phyloP scores from a whole-genome alignment of 2,888 invertebrate species.

The Cephus pygmeus region DNA sequence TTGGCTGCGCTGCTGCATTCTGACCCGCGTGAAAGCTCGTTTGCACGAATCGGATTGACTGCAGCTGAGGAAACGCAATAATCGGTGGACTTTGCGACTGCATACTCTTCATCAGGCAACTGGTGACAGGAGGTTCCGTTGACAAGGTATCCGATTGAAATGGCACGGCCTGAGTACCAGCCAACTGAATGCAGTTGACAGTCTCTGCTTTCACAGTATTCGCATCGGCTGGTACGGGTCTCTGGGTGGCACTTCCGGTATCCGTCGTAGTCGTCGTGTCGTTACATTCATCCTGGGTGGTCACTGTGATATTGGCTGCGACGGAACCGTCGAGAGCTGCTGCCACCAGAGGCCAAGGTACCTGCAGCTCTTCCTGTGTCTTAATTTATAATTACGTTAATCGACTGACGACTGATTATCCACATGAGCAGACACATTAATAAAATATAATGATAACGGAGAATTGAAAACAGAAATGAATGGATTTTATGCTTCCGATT shows the following conservation, averaged over 20 bases:
- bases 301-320: slow-evolving; percentile 56
- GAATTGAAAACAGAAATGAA: too few species aligned
- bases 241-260: slow-evolving; percentile 32
- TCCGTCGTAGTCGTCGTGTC: slow-evolving; percentile 53
- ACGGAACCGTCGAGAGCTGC: slow-evolving; percentile 67
- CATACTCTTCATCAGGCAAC: slow-evolving; percentile 57
- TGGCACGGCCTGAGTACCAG: slow-evolving; percentile 50
- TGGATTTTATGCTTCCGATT: too few species aligned
- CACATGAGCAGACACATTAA: too few species aligned
- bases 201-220: slow-evolving; percentile 25
- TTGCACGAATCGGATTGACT: slow-evolving; percentile 61
- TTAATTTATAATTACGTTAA: slow-evolving; percentile 18
- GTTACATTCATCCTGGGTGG: slow-evolving; percentile 56
- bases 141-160: slow-evolving; percentile 52
- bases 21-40: slow-evolving; percentile 48
- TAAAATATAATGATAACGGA: too few species aligned
- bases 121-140: slow-evolving; percentile 48
- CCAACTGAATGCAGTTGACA: slow-evolving; percentile 56
- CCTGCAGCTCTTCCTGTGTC: slow-evolving; percentile 72
- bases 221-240: slow-evolving; percentile 24
- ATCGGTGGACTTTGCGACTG: slow-evolving; percentile 57
- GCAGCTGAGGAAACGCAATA: slow-evolving; percentile 59
- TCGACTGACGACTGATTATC: too few species aligned
- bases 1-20: slow-evolving; percentile 20
- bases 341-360: slow-evolving; percentile 68